Conservation (phyloP, 2,113 vertebrate genomes). For the Heptranchias perlo region DNA sequence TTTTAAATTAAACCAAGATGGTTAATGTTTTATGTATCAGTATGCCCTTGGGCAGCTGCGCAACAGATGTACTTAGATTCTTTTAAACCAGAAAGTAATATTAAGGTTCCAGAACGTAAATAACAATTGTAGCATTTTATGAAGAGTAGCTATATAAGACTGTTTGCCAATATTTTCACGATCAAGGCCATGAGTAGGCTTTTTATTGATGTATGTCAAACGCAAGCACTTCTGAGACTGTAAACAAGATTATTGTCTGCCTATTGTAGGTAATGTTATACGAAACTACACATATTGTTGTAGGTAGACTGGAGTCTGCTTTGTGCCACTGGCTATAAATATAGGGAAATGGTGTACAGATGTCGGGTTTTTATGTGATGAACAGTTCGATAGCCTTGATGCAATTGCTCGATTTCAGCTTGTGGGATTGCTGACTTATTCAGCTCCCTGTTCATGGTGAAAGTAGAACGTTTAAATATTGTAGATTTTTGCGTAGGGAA, state of each 20-base stretch:
- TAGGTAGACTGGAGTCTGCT: neutral
- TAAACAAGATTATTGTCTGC: constrained; percentile 27
- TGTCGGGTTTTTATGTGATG: neutral
- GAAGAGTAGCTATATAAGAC: neutral
- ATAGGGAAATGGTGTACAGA: constrained; percentile 10
- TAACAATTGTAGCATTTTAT: neutral
- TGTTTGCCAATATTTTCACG: neutral
- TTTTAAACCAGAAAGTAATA: neutral
- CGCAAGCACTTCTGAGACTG: neutral
- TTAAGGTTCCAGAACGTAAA: neutral
- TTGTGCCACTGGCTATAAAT: constrained; percentile 9
- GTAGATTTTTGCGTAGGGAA: neutral
- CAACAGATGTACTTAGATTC: neutral
- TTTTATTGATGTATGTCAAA: neutral
- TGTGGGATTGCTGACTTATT: neutral
- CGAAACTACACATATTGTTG: constrained; percentile 2
- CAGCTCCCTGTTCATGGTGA: neutral
- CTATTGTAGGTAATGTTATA: constrained; percentile 6
- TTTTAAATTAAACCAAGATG: constrained; percentile 27
- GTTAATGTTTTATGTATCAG: neutral
- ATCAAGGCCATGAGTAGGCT: neutral
- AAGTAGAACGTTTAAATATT: neutral
- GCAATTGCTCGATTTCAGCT: constrained; percentile 6
- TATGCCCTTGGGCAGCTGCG: constrained; percentile 21
- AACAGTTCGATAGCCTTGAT: neutral